Evolutionary conservation across 2,797 vertebrate species (phyloP), one percentile per base, ranked within the genome.

Genomic region (Phataginus tricuspis): DNA sequence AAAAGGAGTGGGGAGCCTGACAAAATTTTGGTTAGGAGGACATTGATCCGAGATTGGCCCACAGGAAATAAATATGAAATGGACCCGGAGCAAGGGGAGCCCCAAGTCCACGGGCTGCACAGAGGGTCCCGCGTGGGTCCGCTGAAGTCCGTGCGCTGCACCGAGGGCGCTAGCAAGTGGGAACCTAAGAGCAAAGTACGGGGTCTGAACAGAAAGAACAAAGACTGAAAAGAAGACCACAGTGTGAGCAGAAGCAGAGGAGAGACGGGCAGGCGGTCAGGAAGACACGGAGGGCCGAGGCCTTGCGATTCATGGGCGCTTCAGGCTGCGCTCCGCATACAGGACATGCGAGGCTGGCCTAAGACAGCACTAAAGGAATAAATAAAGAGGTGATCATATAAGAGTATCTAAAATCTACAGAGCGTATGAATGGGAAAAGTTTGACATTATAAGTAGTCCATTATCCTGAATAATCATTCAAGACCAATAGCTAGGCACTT

Each of bases 111-210:
- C 6, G 8, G 55, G 34, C 3, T 5, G 31, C 4, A 27, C 25
- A 49, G 49, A 57, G 0, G 1, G 12, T 23, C 59, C 9, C 14
- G 0, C 84, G 9, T 1, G 4, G 25, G n/a, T 14, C 23, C 55
- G 59, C 37, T 8, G n/a, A 69, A 63, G n/a, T 64, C 8, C 59
- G 63, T 78, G 18, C 45, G 14, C 31, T 4, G 11, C 5, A 13
- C 14, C 11, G 16, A 5, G 34, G n/a, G 12, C 19, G 18, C 51
- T 14, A 42, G 11, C 15, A 69, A 23, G 39, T 12, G 72, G 61
- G 18, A 25, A 77, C 2, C 42, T 25, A 83, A 55, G 25, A 82
- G 53, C 15, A 71, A 66, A 91, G 31, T 13, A 25, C 4, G 4
- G 19, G 4, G 23, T 77, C 10, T 51, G 23, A 79, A 57, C 5